A percentile compares a stretch with the other conserved stretches of the same genome.
These are phyloP conservation scores for Mnemiopsis leidyi DNA, from an alignment of 37 sponge, comb jelly and placozoan genomes.

Conservation along the genomic window DNA sequence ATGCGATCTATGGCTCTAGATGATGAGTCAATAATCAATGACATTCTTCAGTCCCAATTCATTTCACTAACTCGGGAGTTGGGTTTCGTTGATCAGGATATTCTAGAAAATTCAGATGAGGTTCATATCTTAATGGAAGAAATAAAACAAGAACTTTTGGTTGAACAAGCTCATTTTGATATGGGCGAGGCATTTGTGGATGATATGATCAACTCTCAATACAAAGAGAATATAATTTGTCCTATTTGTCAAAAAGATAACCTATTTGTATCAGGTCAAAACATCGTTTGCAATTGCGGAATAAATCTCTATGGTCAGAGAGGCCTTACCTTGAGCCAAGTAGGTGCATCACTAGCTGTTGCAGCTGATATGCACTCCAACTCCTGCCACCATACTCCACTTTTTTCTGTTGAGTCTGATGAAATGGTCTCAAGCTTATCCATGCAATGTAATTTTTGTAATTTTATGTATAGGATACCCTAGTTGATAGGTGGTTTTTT, in stretches of 20 bases:
- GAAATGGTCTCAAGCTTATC: background rate
- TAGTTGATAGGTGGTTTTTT: no score
- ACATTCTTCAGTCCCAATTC: background rate
- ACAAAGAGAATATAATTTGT: background rate
- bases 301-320: background rate
- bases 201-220: background rate
- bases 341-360: background rate
- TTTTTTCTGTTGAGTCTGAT: background rate
- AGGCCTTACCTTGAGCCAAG: background rate
- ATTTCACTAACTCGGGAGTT: background rate
- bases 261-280: background rate
- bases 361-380: slow-evolving; percentile 11
- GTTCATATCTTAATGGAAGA: background rate
- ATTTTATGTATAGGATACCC: background rate
- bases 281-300: background rate
- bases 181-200: background rate
- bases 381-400: background rate
- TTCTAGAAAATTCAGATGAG: background rate
- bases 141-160: background rate
- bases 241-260: slow-evolving; percentile 39
- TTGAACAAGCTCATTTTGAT: background rate
- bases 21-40: background rate
- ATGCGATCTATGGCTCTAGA: background rate
- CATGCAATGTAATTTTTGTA: slow-evolving; percentile 38
- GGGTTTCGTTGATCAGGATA: background rate